A percentile compares a stretch with the other conserved stretches of the same genome.
Evolutionary conservation across 2,113 vertebrate species (phyloP).

Genomic region (Cyprinodon brontotheroides): DNA sequence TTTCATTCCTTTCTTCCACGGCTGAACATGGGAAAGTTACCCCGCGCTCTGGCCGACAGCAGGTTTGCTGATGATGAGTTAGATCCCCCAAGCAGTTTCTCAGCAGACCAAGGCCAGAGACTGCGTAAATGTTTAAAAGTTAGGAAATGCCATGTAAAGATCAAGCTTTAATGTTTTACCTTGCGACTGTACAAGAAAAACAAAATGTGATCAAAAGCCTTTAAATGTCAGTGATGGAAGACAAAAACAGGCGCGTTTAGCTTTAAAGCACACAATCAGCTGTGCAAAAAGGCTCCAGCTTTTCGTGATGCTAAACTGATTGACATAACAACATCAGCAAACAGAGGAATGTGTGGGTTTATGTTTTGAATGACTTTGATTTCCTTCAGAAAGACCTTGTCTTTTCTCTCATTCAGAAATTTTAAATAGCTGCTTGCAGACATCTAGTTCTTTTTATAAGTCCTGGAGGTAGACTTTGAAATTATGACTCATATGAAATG

Average conservation of each 20-base stretch:
- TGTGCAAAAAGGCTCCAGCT: neutral
- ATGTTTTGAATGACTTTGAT: constrained; percentile 4
- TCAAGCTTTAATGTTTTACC: constrained; percentile 45
- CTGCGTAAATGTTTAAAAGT: constrained; percentile 56
- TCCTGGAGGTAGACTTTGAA: neutral
- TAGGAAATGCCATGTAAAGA: constrained; percentile 58
- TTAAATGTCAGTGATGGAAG: constrained; percentile 49
- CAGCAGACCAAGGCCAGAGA: constrained; percentile 20
- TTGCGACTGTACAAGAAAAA: constrained; percentile 25
- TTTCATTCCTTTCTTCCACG: constrained; percentile 52
- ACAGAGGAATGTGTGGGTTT: constrained; percentile 5
- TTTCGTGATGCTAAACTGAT: constrained; percentile 7
- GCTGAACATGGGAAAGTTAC: constrained; percentile 41
- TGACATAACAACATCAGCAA: constrained; percentile 7
- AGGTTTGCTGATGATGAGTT: constrained; percentile 48
- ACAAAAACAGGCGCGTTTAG: constrained; percentile 12
- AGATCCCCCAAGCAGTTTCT: constrained; percentile 48
- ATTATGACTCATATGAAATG: neutral
- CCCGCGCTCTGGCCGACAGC: constrained; percentile 31
- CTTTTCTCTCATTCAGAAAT: neutral
- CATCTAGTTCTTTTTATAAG: neutral
- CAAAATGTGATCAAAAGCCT: constrained; percentile 29
- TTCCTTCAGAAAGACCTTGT: constrained; percentile 3
- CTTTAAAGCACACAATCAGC: constrained; percentile 12
- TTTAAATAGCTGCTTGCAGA: neutral